Conservation (phyloP, 2,888 invertebrate species). For the Reticulitermes lucifugus region DNA sequence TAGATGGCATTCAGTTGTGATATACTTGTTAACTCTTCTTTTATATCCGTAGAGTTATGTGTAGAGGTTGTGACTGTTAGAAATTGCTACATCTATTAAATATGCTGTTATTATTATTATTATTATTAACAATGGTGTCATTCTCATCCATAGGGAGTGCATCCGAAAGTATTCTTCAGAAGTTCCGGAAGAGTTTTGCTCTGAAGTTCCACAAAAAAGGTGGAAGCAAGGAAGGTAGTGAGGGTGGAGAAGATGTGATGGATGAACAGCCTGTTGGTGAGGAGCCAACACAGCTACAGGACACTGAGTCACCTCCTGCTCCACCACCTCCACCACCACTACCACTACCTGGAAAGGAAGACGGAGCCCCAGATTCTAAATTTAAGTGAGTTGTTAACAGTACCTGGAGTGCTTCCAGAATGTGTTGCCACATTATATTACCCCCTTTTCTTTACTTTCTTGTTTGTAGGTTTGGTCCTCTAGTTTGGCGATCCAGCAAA, state of each 20-base stretch:
- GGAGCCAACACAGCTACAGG: not conserved
- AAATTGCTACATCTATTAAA: too few relatives aligned
- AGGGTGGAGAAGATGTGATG: slow-evolving; percentile 57
- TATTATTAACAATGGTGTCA: not conserved
- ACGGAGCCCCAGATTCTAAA: slow-evolving; percentile 57
- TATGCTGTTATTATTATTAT: too few relatives aligned
- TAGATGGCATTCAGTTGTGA: too few relatives aligned
- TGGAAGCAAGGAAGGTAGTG: slow-evolving; percentile 65
- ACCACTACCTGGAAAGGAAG: slow-evolving; percentile 56
- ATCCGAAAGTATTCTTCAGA: slow-evolving; percentile 73
- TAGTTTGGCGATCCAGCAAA: slow-evolving; percentile 78
- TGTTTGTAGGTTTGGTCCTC: slow-evolving; percentile 72
- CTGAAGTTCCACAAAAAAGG: slow-evolving; percentile 69
- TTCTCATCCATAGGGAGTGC: slow-evolving; percentile 41
- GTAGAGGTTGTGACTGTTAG: too few relatives aligned
- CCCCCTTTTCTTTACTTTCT: not conserved
- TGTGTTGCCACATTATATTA: not conserved
- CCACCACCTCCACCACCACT: slow-evolving; percentile 20
- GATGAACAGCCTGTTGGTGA: slow-evolving; percentile 60
- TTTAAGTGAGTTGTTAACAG: slow-evolving; percentile 39
- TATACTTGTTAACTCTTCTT: too few relatives aligned
- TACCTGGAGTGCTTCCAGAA: not conserved
- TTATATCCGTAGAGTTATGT: too few relatives aligned
- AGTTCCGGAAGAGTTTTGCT: slow-evolving; percentile 78
- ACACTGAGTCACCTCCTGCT: slow-evolving; percentile 13